Conservation (phyloP, 92 coral and sea anemone species). For the Siderastrea radians region DNA sequence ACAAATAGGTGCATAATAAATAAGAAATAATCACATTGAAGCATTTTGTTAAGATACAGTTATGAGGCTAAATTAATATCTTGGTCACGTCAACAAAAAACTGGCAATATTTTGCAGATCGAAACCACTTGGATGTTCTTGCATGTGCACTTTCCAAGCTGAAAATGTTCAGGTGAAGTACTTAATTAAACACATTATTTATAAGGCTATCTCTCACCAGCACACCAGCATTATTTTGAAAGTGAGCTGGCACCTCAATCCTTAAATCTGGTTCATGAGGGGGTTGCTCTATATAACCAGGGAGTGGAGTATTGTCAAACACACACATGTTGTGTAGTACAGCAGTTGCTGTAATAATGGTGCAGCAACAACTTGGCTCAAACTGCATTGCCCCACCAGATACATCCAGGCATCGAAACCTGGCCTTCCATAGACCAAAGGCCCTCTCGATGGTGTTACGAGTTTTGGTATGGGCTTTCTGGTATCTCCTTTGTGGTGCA, state of each 20-base stretch:
- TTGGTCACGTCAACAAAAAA: background rate
- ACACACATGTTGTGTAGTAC: constrained; percentile 33
- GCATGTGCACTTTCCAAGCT: constrained; percentile 5
- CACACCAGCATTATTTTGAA: constrained; percentile 21
- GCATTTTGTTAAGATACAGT: background rate
- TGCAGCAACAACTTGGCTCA: constrained; percentile 11
- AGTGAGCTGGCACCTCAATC: constrained; percentile 31
- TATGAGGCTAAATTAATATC: constrained; percentile 1
- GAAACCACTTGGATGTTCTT: constrained; percentile 17
- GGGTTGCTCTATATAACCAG: constrained; percentile 18
- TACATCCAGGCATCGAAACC: constrained; percentile 19
- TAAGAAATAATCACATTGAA: constrained; percentile 10
- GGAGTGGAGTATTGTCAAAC: constrained; percentile 3
- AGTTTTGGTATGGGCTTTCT: constrained; percentile 20
- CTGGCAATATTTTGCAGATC: constrained; percentile 1
- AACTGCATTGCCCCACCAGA: constrained; percentile 48
- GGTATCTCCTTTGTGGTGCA: constrained; percentile 26
- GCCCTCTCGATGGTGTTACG: constrained; percentile 29
- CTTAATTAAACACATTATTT: constrained; percentile 8
- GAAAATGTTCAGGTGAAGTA: constrained; percentile 2
- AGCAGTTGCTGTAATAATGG: constrained; percentile 38
- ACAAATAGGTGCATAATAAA: background rate
- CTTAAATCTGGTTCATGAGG: constrained; percentile 18
- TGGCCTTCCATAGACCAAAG: constrained; percentile 33
- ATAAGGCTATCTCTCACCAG: constrained; percentile 29